Conservation (phyloP, 2,888 invertebrate genomes). For the Caenorhabditis virilis region DNA sequence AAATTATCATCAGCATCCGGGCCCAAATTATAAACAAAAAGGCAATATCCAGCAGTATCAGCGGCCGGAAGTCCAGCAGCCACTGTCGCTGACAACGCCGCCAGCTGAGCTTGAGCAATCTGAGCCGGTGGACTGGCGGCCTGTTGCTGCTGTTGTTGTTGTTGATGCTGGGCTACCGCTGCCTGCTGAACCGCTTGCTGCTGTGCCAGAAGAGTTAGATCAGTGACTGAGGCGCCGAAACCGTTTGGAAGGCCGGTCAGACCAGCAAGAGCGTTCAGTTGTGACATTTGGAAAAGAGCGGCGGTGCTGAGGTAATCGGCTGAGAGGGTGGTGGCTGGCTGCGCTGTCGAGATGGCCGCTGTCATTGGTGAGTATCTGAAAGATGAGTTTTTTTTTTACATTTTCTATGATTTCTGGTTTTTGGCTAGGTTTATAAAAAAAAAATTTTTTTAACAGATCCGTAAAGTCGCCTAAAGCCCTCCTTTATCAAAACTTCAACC, state of each 20-base stretch:
- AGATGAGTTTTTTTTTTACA: too few relatives aligned
- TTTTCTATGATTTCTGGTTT: too few relatives aligned
- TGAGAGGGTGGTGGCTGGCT: slow-evolving; percentile 32
- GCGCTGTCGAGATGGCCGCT: slow-evolving; percentile 72
- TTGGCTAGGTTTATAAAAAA: too few relatives aligned
- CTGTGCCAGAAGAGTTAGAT: slow-evolving; percentile 11
- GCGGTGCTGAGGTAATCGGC: slow-evolving; percentile 70
- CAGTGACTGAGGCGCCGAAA: too few relatives aligned
- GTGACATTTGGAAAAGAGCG: slow-evolving; percentile 76
- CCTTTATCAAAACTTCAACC: too few relatives aligned
- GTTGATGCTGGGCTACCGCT: slow-evolving; percentile 3
- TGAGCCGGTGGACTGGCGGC: slow-evolving; percentile 21
- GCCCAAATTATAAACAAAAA: slow-evolving; percentile 89
- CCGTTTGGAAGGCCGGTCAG: slow-evolving; percentile 11
- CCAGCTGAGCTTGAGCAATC: slow-evolving; percentile 30
- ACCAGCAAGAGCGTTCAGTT: slow-evolving; percentile 40
- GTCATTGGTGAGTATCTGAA: slow-evolving; percentile 78
- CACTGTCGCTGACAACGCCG: slow-evolving; percentile 44
- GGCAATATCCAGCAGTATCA: slow-evolving; percentile 82
- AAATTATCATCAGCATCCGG: slow-evolving; percentile 89
- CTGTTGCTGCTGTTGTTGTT: not conserved
- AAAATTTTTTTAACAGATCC: too few relatives aligned
- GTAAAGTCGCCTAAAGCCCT: too few relatives aligned
- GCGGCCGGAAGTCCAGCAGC: slow-evolving; percentile 34
- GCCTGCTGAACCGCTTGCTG: slow-evolving; percentile 4